Conservation (phyloP, 2,797 vertebrate genomes). For the Danio jaintianensis region DNA sequence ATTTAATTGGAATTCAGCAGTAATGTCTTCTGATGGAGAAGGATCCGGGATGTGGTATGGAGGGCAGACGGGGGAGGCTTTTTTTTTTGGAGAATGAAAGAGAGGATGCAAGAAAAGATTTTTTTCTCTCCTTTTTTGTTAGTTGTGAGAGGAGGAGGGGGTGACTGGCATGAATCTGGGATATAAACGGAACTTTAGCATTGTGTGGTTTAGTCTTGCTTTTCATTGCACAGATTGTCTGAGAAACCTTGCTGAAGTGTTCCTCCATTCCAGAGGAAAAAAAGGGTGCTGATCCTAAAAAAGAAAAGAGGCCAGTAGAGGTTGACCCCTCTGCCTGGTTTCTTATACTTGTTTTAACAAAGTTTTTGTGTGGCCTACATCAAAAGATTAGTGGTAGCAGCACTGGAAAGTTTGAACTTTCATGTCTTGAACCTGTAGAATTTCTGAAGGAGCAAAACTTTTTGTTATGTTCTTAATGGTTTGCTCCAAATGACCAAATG, state of each 20-base stretch:
- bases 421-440: slow-evolving; percentile 3
- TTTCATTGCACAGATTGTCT: slow-evolving; percentile 71
- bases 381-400: slow-evolving; percentile 62
- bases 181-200: slow-evolving; percentile 59
- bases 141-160: slow-evolving; percentile 46
- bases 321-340: slow-evolving; percentile 68
- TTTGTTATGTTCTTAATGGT: not conserved
- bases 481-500: not conserved
- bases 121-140: slow-evolving; percentile 52
- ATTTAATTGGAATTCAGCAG: slow-evolving; percentile 84
- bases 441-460: not conserved
- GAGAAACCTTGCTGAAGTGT: slow-evolving; percentile 53
- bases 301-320: slow-evolving; percentile 67
- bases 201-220: slow-evolving; percentile 57
- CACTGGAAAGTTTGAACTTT: slow-evolving; percentile 52
- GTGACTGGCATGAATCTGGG: slow-evolving; percentile 47
- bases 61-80: slow-evolving; percentile 51
- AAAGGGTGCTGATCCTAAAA: slow-evolving; percentile 59
- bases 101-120: slow-evolving; percentile 47
- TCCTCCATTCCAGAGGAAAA: slow-evolving; percentile 63
- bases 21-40: slow-evolving; percentile 76
- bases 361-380: slow-evolving; percentile 58
- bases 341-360: slow-evolving; percentile 69
- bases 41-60: slow-evolving; percentile 64
- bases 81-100: slow-evolving; percentile 52